Percentiles rank a stretch among this genome's conserved stretches.
Conservation (phyloP, 2,113 vertebrate species). For the Atrichornis clamosus region DNA sequence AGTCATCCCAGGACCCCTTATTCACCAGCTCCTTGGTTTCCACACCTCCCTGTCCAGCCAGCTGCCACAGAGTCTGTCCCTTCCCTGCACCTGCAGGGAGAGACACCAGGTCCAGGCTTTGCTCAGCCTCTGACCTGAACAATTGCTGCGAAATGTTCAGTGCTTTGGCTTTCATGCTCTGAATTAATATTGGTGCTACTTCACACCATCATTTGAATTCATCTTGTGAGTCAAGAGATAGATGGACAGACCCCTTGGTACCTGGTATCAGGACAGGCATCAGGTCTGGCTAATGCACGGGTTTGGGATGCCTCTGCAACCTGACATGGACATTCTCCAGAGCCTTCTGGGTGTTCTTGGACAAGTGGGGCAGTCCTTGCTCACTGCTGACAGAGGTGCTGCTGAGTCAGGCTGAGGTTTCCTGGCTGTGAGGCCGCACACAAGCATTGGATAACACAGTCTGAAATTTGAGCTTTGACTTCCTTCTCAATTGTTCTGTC, state of each 20-base stretch:
- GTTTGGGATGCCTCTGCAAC: not conserved
- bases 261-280: not conserved
- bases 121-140: not conserved
- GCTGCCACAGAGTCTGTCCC: rapidly evolving
- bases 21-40: rapidly evolving
- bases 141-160: not conserved
- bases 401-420: not conserved
- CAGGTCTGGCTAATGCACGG: not conserved
- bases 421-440: not conserved
- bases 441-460: rapidly evolving
- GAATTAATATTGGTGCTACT: not conserved
- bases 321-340: not conserved
- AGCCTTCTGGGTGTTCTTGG: not conserved
- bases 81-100: not conserved
- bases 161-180: not conserved
- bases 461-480: not conserved
- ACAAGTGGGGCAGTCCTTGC: not conserved
- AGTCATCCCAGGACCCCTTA: not conserved
- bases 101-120: not conserved
- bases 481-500: not conserved
- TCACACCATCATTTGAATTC: not conserved
- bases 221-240: not conserved
- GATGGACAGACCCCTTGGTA: not conserved
- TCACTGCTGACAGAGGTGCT: not conserved
- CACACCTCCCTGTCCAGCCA: not conserved